Percentiles rank a stretch among this genome's conserved stretches.
phyloP scores from a whole-genome alignment of 53 echinoderm and acorn worm genomes.

The Hippasteria phrygiana region DNA sequence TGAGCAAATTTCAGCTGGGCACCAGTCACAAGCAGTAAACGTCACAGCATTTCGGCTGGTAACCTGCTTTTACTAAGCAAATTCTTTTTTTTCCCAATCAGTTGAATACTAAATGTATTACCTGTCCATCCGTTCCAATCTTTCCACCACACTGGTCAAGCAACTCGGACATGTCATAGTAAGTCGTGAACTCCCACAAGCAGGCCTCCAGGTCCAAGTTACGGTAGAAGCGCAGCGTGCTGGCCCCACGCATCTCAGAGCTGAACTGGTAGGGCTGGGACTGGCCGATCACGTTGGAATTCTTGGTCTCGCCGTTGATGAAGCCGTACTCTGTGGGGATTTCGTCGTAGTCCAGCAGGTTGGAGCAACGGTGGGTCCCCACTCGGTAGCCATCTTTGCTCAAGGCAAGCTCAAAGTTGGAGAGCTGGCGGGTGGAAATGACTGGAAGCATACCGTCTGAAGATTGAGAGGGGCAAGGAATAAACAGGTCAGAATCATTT shows the following conservation, averaged over 20 bases:
- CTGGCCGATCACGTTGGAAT: constrained; percentile 97
- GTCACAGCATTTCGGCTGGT: too few species aligned
- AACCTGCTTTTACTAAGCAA: too few species aligned
- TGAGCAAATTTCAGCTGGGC: too few species aligned
- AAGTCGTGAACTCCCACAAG: constrained; percentile 96
- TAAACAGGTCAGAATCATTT: too few species aligned
- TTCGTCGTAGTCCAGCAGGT: constrained; percentile 94
- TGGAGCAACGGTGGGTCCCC: constrained; percentile 98
- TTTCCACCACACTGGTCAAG: constrained; percentile 91
- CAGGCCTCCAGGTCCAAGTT: constrained; percentile 98
- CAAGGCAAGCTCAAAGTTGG: constrained; percentile 99
- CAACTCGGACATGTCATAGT: constrained; percentile 99
- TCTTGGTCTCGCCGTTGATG: constrained; percentile 96
- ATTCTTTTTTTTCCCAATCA: neutral
- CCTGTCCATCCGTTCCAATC: constrained; percentile 99
- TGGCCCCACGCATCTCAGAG: constrained; percentile 78
- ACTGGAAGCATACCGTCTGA: constrained; percentile 98
- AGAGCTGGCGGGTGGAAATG: constrained; percentile 96
- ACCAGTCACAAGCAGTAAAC: neutral
- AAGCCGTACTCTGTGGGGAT: constrained; percentile 91
- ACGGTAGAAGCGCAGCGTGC: constrained; percentile 96
- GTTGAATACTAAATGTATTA: constrained; percentile 26
- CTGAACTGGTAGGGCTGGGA: constrained; percentile 93
- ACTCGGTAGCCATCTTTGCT: constrained; percentile 98
- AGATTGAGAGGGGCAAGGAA: too few species aligned